Percentiles rank a stretch among this genome's conserved stretches.
These are phyloP conservation scores for Drosophila atripex DNA, from an alignment of 2,888 invertebrate species.

Conservation along the genomic window DNA sequence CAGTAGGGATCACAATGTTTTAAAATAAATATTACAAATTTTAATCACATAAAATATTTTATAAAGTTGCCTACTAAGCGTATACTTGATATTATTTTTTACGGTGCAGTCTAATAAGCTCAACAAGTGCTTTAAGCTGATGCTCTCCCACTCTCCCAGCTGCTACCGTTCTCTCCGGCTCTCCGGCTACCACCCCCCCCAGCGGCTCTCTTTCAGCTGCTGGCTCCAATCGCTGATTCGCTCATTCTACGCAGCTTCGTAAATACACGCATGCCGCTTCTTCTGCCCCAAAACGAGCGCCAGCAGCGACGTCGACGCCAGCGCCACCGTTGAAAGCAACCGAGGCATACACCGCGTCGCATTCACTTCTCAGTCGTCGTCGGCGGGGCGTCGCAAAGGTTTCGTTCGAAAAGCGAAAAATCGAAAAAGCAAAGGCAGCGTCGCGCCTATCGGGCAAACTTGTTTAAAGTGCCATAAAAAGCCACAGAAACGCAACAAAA, in stretches of 20 bases:
- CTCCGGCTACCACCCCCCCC: no score
- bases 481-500: constrained; percentile 15
- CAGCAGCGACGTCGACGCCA: constrained; percentile 6
- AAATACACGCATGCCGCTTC: constrained; percentile 72
- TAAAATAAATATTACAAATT: background rate
- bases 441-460: constrained; percentile 58
- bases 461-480: constrained; percentile 41
- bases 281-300: constrained; percentile 4
- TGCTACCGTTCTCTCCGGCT: constrained; percentile 3
- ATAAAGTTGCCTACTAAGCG: background rate
- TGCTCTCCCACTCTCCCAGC: constrained; percentile 16
- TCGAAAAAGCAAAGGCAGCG: constrained; percentile 34
- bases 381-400: constrained; percentile 45
- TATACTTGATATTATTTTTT: constrained; percentile 7
- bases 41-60: background rate
- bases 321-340: constrained; percentile 14
- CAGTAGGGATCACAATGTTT: constrained; percentile 26
- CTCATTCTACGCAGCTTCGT: constrained; percentile 70
- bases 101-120: constrained; percentile 27
- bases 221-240: constrained; percentile 52
- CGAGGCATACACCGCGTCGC: constrained; percentile 19
- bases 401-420: constrained; percentile 41
- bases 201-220: background rate
- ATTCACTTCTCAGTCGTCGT: constrained; percentile 59
- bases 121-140: constrained; percentile 40